phyloP scores from a whole-genome alignment of 2,113 vertebrate genomes.

The Tylochromis polylepis region DNA sequence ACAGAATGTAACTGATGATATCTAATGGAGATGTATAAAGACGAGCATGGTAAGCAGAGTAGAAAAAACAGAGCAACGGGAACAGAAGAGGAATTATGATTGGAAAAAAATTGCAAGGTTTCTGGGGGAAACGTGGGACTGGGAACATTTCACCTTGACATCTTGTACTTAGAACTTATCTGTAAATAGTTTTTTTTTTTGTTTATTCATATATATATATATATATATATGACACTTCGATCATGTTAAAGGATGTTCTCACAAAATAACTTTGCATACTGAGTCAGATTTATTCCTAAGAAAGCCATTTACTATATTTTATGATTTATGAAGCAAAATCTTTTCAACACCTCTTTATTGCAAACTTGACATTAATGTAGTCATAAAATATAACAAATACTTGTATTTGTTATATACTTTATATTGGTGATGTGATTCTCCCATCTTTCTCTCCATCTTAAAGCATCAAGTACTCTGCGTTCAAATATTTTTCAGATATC shows the following conservation, averaged over 20 bases:
- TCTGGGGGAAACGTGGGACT: neutral
- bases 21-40: neutral
- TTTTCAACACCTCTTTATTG: neutral
- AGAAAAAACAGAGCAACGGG: neutral
- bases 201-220: fast-evolving
- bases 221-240: neutral
- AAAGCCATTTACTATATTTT: neutral
- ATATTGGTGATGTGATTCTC: neutral
- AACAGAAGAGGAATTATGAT: neutral
- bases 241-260: neutral
- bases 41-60: neutral
- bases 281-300: neutral
- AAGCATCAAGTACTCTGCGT: neutral
- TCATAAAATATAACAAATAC: neutral
- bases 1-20: conserved; percentile 74
- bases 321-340: neutral
- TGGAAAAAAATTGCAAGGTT: neutral
- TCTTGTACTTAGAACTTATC: neutral
- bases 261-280: neutral
- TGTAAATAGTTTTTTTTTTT: neutral
- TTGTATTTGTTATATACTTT: no score
- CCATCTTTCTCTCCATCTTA: neutral
- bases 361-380: neutral
- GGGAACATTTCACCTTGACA: neutral
- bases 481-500: neutral